Evolutionary conservation across 2,113 vertebrate species (phyloP), one percentile per base, ranked within the genome.

Genomic region (Onychostoma macrolepis): DNA sequence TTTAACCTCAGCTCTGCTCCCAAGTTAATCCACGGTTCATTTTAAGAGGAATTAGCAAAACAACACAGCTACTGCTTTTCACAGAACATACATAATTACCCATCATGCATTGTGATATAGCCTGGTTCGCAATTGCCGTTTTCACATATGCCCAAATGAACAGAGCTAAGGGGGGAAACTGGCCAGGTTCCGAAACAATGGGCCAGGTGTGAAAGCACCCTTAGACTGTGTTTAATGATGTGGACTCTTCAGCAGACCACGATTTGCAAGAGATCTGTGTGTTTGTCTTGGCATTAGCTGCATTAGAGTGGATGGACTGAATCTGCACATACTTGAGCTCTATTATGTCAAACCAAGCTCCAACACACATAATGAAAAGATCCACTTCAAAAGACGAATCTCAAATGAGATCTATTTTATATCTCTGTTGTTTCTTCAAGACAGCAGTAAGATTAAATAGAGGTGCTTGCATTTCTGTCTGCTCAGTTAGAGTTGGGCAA

Each of bases 241-340:
- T 48, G 41, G 41, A 45, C 61, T 65, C 67, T 67, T 65, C 24
- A 65, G 38, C 65, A 26, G 41, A 30, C 38, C 12, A 48, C 43
- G 61, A 81, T 82, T 82, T 82, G 9, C 12, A 67, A 48, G 58
- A 11, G 61, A 48, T 81, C 24, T 65, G n/a, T 45, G 24, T 81
- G 58, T 63, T 82, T 82, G 56, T 67, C 41, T 63, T 63, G 24
- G 56, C 24, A 61, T 80, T 58, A 61, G 33, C 30, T 6, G 41
- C 74, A 80, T 43, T 76, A 76, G 53, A 41, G 53, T 15, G 6
- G 17, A 36, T 9, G 13, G 12, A 45, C 36, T 48, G n/a, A 65
- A 21, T 26, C 58, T 61, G 36, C 33, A 19, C 11, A 61, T n/a
- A 3, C 24, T 41, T 33, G 15, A 41, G 21, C 50, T 80, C 24